These are phyloP conservation scores for Brachypterus glaber DNA, from an alignment of 2,888 invertebrate genomes.

Conservation along the genomic window DNA sequence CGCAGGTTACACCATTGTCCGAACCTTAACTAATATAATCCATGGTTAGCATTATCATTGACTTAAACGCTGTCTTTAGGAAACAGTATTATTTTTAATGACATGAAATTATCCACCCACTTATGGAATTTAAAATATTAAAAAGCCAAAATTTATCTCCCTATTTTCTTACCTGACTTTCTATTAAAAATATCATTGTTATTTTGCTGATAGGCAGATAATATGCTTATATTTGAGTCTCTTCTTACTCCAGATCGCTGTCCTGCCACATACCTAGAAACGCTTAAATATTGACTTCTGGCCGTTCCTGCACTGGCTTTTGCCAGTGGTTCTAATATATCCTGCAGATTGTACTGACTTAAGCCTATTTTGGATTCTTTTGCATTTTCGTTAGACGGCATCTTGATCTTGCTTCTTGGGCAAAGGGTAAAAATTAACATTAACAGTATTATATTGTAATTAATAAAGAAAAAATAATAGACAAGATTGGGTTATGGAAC, in stretches of 20 bases:
- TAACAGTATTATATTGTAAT: too few relatives aligned
- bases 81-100: constrained; percentile 1
- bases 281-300: constrained; percentile 67
- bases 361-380: constrained; percentile 42
- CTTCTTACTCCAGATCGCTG: constrained; percentile 32
- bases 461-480: constrained; percentile 4
- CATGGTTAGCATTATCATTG: too few relatives aligned
- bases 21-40: too few relatives aligned
- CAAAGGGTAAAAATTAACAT: constrained; percentile 16
- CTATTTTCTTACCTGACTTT: constrained; percentile 21
- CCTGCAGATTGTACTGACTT: constrained; percentile 42
- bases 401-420: constrained; percentile 34
- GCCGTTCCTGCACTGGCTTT: constrained; percentile 42
- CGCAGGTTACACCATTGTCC: too few relatives aligned
- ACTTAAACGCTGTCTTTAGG: too few relatives aligned
- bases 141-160: too few relatives aligned
- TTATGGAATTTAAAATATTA: not conserved
- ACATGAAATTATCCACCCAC: not conserved
- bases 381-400: constrained; percentile 21
- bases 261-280: constrained; percentile 72
- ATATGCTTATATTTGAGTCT: constrained; percentile 28
- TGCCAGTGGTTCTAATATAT: constrained; percentile 36
- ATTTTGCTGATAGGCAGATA: constrained; percentile 22
- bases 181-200: constrained; percentile 27
- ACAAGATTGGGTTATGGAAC: constrained; percentile 1